Evolutionary conservation across 2,797 vertebrate species (phyloP), one percentile per base, ranked within the genome.

Genomic region (Micropoecilia bifurca): DNA sequence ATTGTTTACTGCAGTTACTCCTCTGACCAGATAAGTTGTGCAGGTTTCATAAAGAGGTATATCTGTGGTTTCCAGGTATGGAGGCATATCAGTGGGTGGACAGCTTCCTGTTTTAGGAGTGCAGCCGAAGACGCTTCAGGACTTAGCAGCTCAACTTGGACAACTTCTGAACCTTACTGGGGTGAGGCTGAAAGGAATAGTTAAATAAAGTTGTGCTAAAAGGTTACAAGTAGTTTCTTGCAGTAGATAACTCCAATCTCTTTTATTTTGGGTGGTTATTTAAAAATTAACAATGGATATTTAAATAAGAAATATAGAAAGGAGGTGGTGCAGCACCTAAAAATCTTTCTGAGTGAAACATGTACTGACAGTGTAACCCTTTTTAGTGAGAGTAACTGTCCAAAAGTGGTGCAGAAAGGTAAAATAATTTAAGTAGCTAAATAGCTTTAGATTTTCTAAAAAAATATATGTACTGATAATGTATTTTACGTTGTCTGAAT

Each of bases 11-110:
- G 71, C 74, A 74, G 3, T 41, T 6, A 43, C 36, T 53, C 7
- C 48, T 25, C 48, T 9, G 30, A 30, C 41, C 14, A 30, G 43
- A 48, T 0, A 59, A 46, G 41, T 9, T 14, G 6, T 69, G 0
- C 8, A 48, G 22, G n/a, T 71, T 10, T 28, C 14, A 79, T 18
- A 50, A 20, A 9, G 6, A 71, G 25, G 73, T 87, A 71, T 74
- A 30, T 80, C 47, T 83, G 48, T 81, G 55, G 2, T 83, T 57
- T 83, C 63, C 93, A 99, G 98, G 90, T 99, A 99, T 61, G 98
- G 98, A 83, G 98, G 98, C 28, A 96, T 99, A 90, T 98, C 98
- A 85, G 94, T 97, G 3, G 98, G 98, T 83, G 98, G 97, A 77
- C 96, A 92, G 82, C 97, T 99, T 55, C 96, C 97, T 1, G 82